Conservation (phyloP, 2,797 vertebrate species). For the Cephalopachus bancanus region DNA sequence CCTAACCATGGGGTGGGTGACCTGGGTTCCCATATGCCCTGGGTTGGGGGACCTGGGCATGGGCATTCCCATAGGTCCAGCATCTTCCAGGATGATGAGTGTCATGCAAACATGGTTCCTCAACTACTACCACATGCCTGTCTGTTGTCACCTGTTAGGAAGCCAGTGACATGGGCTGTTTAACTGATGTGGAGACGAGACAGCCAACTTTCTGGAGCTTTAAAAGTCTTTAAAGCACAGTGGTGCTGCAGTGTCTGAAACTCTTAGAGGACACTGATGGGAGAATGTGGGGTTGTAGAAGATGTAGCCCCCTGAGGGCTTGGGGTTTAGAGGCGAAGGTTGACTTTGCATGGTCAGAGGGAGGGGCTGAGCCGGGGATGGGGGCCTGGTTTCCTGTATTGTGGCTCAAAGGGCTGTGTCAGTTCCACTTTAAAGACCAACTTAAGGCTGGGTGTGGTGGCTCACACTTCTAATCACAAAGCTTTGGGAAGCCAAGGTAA, state of each 20-base stretch:
- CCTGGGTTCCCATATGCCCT: background rate
- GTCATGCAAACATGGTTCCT: constrained; percentile 60
- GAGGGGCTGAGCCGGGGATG: background rate
- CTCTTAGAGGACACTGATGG: background rate
- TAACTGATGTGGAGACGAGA: constrained; percentile 30
- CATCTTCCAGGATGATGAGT: constrained; percentile 62
- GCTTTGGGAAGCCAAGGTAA: too few relatives aligned
- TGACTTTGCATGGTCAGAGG: background rate
- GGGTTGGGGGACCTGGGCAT: constrained; percentile 55
- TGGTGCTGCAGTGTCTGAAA: background rate
- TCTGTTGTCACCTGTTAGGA: constrained; percentile 54
- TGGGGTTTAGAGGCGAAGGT: background rate
- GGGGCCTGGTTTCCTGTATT: background rate
- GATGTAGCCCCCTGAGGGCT: background rate
- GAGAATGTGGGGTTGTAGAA: background rate
- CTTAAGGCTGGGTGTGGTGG: background rate
- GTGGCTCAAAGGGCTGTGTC: background rate
- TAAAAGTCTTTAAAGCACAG: constrained; percentile 22
- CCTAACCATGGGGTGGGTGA: background rate
- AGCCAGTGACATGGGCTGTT: constrained; percentile 3
- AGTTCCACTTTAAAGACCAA: constrained; percentile 17
- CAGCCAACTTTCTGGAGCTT: constrained; percentile 1
- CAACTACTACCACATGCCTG: background rate
- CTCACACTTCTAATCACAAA: too few relatives aligned
- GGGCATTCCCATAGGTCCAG: background rate